Percentiles rank a stretch among this genome's conserved stretches.
These are phyloP conservation scores for Lepidostoma basale DNA, from an alignment of 1,140 invertebrate genomes.

Conservation along the genomic window DNA sequence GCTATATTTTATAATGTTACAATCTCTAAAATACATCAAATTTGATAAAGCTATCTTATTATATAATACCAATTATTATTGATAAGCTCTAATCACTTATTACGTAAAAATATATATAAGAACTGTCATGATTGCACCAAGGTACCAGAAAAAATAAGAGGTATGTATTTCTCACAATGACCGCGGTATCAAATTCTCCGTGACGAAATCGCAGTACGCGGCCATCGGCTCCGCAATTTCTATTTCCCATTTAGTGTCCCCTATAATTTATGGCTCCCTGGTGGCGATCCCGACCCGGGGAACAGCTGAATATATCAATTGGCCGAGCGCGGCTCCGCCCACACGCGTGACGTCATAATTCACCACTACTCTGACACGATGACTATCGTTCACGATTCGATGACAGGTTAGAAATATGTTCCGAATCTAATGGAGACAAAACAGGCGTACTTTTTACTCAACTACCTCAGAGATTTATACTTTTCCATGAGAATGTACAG, in stretches of 20 bases:
- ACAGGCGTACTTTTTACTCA: no score
- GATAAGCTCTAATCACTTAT: no score
- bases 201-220: slow-evolving; percentile 22
- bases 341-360: slow-evolving; percentile 36
- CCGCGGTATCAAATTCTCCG: not conserved
- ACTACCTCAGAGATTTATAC: no score
- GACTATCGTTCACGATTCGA: not conserved
- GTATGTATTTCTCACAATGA: slow-evolving; percentile 9
- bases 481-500: no score
- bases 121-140: no score
- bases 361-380: not conserved
- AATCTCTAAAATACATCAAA: no score
- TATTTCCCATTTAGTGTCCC: slow-evolving; percentile 26
- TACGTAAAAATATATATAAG: no score
- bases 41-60: no score
- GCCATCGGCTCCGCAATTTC: slow-evolving; percentile 17
- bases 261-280: slow-evolving; percentile 27
- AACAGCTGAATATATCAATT: slow-evolving; percentile 29
- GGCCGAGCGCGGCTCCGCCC: slow-evolving; percentile 25
- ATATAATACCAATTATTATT: no score
- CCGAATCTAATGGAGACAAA: not conserved
- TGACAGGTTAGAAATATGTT: not conserved
- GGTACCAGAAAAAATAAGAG: not conserved
- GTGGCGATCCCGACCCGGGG: slow-evolving; percentile 24
- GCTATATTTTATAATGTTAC: no score